Conservation (phyloP, 2,113 vertebrate genomes). For the Ictalurus furcatus region DNA sequence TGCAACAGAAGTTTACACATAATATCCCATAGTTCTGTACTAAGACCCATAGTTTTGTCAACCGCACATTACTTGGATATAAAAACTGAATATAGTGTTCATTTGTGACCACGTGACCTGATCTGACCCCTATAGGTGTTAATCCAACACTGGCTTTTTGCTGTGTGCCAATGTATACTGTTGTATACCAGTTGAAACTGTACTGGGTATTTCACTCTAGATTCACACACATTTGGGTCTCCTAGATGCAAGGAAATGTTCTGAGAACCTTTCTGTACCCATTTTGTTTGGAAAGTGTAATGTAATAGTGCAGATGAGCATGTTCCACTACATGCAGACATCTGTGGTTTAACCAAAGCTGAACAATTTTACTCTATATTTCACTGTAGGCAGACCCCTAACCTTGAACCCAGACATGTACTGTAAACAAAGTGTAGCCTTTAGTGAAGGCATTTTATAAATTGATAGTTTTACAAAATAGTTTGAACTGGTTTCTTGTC, state of each 20-base stretch:
- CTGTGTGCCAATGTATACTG: constrained; percentile 68
- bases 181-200: constrained; percentile 73
- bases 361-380: constrained; percentile 51
- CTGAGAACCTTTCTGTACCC: constrained; percentile 56
- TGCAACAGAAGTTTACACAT: constrained; percentile 36
- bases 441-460: constrained; percentile 59
- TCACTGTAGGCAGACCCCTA: constrained; percentile 45
- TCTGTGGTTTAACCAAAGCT: constrained; percentile 70
- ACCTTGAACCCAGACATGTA: constrained; percentile 57
- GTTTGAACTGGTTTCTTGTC: constrained; percentile 54
- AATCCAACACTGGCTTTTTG: constrained; percentile 13
- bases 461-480: constrained; percentile 53
- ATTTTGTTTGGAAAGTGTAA: constrained; percentile 4
- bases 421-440: constrained; percentile 65
- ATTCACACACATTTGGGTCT: constrained; percentile 39
- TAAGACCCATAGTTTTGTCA: neutral
- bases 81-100: neutral
- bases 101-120: neutral
- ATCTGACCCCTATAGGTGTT: neutral
- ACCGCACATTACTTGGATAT: neutral
- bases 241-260: constrained; percentile 52
- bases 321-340: constrained; percentile 39
- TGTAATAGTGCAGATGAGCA: constrained; percentile 29
- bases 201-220: constrained; percentile 50
- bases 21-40: neutral